Evolutionary conservation across 2,113 vertebrate species (phyloP).

Genomic region (Pollimyrus isidori): DNA sequence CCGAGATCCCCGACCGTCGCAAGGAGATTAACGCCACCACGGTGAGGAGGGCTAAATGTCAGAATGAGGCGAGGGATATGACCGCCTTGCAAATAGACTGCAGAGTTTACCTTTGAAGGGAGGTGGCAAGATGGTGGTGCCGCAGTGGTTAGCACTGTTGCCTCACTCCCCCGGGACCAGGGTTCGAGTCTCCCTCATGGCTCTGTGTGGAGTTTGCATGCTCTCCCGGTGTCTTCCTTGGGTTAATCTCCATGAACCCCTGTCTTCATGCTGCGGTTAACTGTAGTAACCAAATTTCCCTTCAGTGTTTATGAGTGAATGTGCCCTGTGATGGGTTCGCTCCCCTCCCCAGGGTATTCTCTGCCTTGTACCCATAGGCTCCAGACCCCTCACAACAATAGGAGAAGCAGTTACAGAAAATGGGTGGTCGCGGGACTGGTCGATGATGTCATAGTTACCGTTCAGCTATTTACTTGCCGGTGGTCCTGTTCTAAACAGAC

Average conservation of each 20-base stretch:
- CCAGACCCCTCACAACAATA: not conserved
- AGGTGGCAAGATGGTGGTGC: not conserved
- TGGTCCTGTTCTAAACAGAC: not conserved
- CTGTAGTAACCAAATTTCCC: not conserved
- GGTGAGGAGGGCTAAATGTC: conserved; percentile 47
- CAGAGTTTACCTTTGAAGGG: not conserved
- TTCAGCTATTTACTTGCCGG: not conserved
- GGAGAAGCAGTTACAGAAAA: not conserved
- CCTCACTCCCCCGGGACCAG: not conserved
- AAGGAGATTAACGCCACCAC: conserved; percentile 69
- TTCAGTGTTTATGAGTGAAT: not conserved
- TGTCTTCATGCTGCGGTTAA: not conserved
- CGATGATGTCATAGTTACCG: not conserved
- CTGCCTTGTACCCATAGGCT: not conserved
- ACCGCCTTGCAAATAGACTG: not conserved
- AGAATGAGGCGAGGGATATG: not conserved
- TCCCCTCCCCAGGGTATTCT: not conserved
- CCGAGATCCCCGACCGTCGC: conserved; percentile 82
- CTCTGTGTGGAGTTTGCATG: not conserved
- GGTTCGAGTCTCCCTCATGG: not conserved
- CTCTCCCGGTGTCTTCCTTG: not conserved
- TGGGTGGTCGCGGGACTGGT: not conserved
- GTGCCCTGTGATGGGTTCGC: not conserved
- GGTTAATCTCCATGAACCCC: not conserved
- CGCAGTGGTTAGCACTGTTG: not conserved